Evolutionary conservation across 2,113 vertebrate species (phyloP).

Genomic region (Pica pica): DNA sequence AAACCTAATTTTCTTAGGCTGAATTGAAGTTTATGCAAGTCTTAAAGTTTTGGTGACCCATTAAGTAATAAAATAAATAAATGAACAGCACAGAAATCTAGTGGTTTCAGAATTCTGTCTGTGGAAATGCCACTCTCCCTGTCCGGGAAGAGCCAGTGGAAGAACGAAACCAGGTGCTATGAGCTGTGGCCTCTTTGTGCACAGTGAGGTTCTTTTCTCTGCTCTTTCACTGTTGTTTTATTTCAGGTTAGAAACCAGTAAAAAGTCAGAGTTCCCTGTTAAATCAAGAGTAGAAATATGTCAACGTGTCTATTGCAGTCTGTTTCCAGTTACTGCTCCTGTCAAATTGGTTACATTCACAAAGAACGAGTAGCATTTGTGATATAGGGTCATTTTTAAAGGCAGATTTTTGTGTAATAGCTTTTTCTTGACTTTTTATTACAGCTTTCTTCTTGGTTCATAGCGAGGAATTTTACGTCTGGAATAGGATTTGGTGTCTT

Average conservation of each 20-base stretch:
- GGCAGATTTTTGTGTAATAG: conserved; percentile 4
- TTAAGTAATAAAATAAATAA: background rate
- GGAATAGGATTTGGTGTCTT: background rate
- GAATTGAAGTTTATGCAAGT: background rate
- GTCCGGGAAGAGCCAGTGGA: background rate
- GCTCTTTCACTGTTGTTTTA: background rate
- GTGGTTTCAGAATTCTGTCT: background rate
- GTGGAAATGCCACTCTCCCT: background rate
- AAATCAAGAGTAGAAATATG: background rate
- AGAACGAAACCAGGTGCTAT: background rate
- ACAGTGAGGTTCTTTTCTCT: background rate
- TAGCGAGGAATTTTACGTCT: background rate
- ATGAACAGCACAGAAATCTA: background rate
- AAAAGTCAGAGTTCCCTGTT: background rate
- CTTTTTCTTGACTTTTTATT: background rate
- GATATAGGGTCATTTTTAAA: background rate
- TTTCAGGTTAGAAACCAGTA: background rate
- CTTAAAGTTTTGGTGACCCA: background rate
- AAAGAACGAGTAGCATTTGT: background rate
- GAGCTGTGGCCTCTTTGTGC: background rate
- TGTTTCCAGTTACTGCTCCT: conserved; percentile 20
- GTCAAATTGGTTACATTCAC: background rate
- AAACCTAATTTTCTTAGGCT: accelerated
- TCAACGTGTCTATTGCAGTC: background rate
- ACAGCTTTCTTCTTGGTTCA: background rate